These are phyloP conservation scores for Incurvaria masculella DNA, from an alignment of 2,888 invertebrate species.

Conservation along the genomic window DNA sequence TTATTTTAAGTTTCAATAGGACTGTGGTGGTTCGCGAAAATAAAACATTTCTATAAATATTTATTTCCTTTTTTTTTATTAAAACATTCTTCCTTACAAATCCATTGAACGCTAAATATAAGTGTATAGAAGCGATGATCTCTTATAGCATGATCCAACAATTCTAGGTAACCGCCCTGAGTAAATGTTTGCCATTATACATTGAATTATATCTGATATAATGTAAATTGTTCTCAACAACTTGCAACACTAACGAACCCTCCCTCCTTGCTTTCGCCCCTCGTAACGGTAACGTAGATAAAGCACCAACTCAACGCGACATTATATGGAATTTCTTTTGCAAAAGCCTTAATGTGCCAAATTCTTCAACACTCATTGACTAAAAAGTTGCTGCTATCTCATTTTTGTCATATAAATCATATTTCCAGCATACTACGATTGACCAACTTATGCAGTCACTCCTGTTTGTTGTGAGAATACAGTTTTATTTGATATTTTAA, in stretches of 20 bases:
- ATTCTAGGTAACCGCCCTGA: neutral
- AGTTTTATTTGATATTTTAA: neutral
- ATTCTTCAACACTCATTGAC: neutral
- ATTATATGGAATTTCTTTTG: neutral
- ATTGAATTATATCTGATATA: neutral
- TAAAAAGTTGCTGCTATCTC: neutral
- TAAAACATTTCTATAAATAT: neutral
- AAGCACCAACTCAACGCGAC: neutral
- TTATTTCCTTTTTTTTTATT: slow-evolving; percentile 35
- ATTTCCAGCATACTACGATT: neutral
- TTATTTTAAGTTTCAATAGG: too few species aligned
- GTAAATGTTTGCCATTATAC: neutral
- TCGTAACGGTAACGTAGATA: neutral
- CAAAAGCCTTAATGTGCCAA: neutral
- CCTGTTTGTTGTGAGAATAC: neutral
- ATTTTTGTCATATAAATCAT: too few species aligned
- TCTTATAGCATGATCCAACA: neutral
- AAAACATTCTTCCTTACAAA: slow-evolving; percentile 53
- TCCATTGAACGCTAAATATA: slow-evolving; percentile 54
- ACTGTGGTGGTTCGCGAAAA: too few species aligned
- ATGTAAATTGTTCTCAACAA: neutral
- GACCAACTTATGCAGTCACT: neutral
- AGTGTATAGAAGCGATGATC: slow-evolving; percentile 29
- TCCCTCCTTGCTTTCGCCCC: too few species aligned
- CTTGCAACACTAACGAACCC: neutral